Conservation (phyloP, 1,140 invertebrate genomes). For the Trissolcus basalis region DNA sequence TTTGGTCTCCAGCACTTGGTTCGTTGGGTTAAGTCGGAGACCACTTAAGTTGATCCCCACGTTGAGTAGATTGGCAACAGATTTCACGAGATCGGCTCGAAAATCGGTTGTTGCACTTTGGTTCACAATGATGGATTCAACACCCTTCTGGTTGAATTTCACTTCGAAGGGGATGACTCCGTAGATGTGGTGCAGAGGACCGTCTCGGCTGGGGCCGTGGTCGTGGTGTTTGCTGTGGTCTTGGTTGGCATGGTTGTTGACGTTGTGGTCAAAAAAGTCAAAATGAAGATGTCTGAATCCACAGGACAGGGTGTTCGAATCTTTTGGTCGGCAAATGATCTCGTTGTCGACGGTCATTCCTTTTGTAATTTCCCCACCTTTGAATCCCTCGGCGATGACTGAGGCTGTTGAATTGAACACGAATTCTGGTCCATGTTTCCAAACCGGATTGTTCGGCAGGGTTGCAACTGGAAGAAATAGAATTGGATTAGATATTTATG, state of each 20-base stretch:
- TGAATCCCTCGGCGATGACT: constrained; percentile 1
- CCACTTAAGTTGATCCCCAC: neutral
- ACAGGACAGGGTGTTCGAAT: neutral
- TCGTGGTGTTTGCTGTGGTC: neutral
- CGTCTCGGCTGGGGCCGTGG: neutral
- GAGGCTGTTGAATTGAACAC: constrained; percentile 5
- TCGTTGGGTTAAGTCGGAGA: neutral
- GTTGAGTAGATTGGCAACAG: constrained; percentile 2
- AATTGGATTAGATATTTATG: too few species aligned
- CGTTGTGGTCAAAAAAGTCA: neutral
- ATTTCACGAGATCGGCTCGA: neutral
- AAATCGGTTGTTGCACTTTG: neutral
- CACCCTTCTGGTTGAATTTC: constrained; percentile 1
- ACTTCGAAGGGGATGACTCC: constrained; percentile 9
- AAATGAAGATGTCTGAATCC: constrained; percentile 15
- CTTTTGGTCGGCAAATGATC: constrained; percentile 9
- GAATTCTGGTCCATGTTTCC: constrained; percentile 25
- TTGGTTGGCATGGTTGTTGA: neutral
- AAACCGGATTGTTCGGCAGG: neutral
- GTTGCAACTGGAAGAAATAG: constrained; percentile 23
- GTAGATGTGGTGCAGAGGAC: constrained; percentile 3
- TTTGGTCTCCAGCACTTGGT: neutral
- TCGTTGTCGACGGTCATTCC: constrained; percentile 6
- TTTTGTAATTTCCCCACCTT: neutral
- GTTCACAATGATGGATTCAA: neutral